Evolutionary conservation across 1,140 invertebrate species (phyloP), one percentile per base, ranked within the genome.

Genomic region (Temnothorax nylanderi): DNA sequence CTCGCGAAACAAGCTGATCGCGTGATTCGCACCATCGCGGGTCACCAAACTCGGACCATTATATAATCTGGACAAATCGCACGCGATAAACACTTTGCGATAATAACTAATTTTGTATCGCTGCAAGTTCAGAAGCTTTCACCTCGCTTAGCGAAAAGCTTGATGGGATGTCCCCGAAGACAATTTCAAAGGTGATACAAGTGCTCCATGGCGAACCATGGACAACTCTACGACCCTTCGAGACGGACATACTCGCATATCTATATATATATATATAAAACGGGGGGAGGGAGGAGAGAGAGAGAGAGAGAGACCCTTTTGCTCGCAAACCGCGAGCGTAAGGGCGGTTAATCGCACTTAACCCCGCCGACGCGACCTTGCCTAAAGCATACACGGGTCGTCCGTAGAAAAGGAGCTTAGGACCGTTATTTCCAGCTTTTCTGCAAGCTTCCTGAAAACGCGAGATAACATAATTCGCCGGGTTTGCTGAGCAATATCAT

Each of bases 271-370:
- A 26, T 26, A 26, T 26, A 26, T 26, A 26, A 26, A 51, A 21
- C 10, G 6, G n/a, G 0, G 18, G 3, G 21, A 18, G 3, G 13
- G n/a, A 13, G 18, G 51, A 69, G 32, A 76, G 16, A 21, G 21
- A 26, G 7, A 7, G 32, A 64, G 13, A 64, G 60, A 64, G 32
- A 41, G 7, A 41, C 37, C 41, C 32, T 56, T 51, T 5, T 49
- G 64, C 37, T 49, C 26, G 37, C 56, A 51, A 60, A 71, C 88
- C 74, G 51, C 81, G 54, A 89, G 74, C 81, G 74, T 74, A 87
- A 88, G 51, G 56, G 51, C 54, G 58, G 88, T 89, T 89, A 88
- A 89, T 88, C 87, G 88, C 87, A 74, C 74, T 85, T 72, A 47
- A 58, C 80, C 6, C 44, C 34, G 67, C 54, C 64, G 41, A 13